A percentile compares a stretch with the other conserved stretches of the same genome.
Conservation (phyloP, 23 tunicate genomes). For the Phallusia fumigata region DNA sequence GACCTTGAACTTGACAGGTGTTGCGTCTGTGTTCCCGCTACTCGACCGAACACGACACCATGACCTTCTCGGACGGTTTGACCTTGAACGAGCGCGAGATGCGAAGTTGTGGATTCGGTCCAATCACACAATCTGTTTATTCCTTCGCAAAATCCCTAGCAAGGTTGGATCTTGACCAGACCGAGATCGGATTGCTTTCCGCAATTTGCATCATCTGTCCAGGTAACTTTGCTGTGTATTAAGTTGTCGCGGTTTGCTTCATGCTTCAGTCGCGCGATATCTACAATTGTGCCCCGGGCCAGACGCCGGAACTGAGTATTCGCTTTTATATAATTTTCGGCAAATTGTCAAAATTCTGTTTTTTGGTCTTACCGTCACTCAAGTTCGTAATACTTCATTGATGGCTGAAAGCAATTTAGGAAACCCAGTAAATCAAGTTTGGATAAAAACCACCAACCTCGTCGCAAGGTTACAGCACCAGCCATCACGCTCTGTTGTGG, state of each 20-base stretch:
- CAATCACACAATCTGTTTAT: slow-evolving; percentile 50
- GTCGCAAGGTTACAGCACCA: too few species aligned
- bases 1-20: slow-evolving; percentile 23
- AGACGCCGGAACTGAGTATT: too few species aligned
- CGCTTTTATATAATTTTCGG: too few species aligned
- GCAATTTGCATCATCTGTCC: slow-evolving; percentile 59
- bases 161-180: slow-evolving; percentile 36
- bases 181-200: slow-evolving; percentile 46
- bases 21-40: slow-evolving; percentile 62
- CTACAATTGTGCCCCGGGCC: too few species aligned
- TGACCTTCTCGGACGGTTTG: slow-evolving; percentile 69
- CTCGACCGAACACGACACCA: slow-evolving; percentile 38
- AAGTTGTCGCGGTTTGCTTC: background rate
- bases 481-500: too few species aligned
- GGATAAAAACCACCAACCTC: too few species aligned
- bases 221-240: slow-evolving; percentile 22
- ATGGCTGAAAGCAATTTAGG: too few species aligned
- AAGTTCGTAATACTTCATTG: too few species aligned
- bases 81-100: slow-evolving; percentile 50
- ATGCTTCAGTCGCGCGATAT: too few species aligned
- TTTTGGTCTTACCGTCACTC: too few species aligned
- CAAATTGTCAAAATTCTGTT: too few species aligned
- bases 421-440: too few species aligned
- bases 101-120: slow-evolving; percentile 60
- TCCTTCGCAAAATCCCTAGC: slow-evolving; percentile 43